These are phyloP conservation scores for Tenualosa ilisha DNA, from an alignment of 2,797 vertebrate species.

Conservation along the genomic window DNA sequence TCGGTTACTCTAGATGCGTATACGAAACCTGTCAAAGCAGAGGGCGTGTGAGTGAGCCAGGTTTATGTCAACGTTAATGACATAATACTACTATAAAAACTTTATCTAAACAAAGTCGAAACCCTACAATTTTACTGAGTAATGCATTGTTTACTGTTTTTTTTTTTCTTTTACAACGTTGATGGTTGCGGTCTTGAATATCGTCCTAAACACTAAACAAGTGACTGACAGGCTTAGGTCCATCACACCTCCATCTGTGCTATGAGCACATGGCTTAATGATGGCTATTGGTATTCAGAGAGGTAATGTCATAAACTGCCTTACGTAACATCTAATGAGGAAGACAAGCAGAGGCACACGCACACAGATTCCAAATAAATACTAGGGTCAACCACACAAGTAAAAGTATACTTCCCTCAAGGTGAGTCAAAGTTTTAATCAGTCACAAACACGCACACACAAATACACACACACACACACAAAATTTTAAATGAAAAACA, in stretches of 20 bases:
- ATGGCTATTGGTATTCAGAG: not conserved
- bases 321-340: not conserved
- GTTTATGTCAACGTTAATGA: not conserved
- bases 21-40: not conserved
- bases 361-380: not conserved
- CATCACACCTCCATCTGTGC: not conserved
- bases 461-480: conserved; percentile 16
- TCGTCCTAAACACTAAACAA: not conserved
- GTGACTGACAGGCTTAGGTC: not conserved
- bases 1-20: not conserved
- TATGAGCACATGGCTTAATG: not conserved
- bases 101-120: not conserved
- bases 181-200: not conserved
- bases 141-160: not conserved
- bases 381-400: not conserved
- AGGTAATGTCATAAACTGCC: not conserved
- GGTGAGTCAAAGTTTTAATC: not conserved
- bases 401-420: not conserved
- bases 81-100: not conserved
- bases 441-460: not conserved
- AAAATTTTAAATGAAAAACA: not conserved
- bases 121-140: not conserved
- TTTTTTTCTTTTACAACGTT: not conserved
- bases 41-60: not conserved
- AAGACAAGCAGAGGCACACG: not conserved